phyloP scores from a whole-genome alignment of 1,140 invertebrate species.

The Aphelinus atriplicis region DNA sequence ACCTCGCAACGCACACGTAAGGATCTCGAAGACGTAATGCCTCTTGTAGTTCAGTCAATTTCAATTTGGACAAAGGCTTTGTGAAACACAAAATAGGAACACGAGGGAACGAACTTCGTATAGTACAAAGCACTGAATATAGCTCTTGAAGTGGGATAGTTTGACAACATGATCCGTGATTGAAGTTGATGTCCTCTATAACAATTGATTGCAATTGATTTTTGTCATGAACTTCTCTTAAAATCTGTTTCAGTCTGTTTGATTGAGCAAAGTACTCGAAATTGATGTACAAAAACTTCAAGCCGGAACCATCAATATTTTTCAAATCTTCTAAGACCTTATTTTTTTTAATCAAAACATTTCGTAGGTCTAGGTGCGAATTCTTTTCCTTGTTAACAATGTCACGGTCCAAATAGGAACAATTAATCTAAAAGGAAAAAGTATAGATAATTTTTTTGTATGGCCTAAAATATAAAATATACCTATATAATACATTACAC shows the following conservation, averaged over 20 bases:
- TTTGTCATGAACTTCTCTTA: constrained; percentile 1
- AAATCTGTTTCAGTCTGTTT: background rate
- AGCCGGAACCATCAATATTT: background rate
- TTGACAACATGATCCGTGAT: background rate
- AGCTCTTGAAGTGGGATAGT: too few species aligned
- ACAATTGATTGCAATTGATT: constrained; percentile 14
- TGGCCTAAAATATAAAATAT: too few species aligned
- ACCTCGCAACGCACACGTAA: background rate
- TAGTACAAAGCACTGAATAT: too few species aligned
- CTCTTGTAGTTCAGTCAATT: background rate
- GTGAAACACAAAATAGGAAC: constrained; percentile 12
- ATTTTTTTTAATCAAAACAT: constrained; percentile 14
- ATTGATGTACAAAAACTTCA: constrained; percentile 15
- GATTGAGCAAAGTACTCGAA: constrained; percentile 8
- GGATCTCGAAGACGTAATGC: constrained; percentile 8
- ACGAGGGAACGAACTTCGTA: background rate
- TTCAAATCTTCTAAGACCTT: constrained; percentile 8
- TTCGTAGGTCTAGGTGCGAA: constrained; percentile 9
- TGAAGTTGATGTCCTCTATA: background rate
- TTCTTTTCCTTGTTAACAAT: background rate
- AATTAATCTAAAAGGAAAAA: background rate
- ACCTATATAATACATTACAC: too few species aligned
- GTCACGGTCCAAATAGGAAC: background rate
- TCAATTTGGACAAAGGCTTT: background rate
- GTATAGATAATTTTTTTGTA: too few species aligned